A percentile compares a stretch with the other conserved stretches of the same genome.
Conservation (phyloP, 2,113 vertebrate genomes). For the Microtus pennsylvanicus region DNA sequence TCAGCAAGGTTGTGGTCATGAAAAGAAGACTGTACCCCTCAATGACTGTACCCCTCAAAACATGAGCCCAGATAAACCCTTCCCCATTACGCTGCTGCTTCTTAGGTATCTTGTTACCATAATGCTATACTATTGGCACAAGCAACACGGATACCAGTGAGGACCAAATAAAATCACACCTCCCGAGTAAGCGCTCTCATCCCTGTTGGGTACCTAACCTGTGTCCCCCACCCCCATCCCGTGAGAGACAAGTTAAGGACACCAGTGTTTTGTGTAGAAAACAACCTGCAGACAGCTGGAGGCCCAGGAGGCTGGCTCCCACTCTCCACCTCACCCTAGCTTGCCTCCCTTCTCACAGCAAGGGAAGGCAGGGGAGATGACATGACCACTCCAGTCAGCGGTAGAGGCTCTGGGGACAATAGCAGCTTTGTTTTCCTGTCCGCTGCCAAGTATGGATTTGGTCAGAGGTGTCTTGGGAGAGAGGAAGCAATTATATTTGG, state of each 20-base stretch:
- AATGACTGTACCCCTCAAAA: no score
- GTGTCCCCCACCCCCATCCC: fast-evolving
- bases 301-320: neutral
- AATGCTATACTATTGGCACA: neutral
- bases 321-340: neutral
- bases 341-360: neutral
- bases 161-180: neutral
- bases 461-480: neutral
- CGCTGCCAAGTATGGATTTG: neutral
- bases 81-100: neutral
- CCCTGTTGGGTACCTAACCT: neutral
- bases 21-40: neutral
- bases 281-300: neutral
- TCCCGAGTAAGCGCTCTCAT: neutral
- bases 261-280: neutral
- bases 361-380: no score
- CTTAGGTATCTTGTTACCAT: neutral
- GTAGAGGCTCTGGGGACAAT: neutral
- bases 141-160: neutral
- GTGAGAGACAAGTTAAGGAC: neutral
- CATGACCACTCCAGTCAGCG: neutral
- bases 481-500: constrained; percentile 61
- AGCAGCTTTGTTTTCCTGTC: neutral
- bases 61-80: neutral
- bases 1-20: neutral